phyloP scores from a whole-genome alignment of 2,888 invertebrate species.

The Ectemnius lituratus region DNA sequence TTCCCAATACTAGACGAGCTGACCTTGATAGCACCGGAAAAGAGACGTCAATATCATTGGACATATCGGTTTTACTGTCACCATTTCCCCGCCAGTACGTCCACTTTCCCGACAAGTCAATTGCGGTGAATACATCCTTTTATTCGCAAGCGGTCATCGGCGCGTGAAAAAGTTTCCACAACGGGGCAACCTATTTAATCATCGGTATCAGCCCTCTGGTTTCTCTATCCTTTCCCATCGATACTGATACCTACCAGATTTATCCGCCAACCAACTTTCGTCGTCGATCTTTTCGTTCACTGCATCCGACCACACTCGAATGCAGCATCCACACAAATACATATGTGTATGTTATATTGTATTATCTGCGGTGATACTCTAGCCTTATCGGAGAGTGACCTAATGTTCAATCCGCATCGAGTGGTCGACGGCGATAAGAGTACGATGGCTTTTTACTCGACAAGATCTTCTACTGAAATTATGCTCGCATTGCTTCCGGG shows the following conservation, averaged over 20 bases:
- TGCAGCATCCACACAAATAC: not conserved
- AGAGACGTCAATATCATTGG: constrained; percentile 36
- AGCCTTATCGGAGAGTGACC: too few species aligned
- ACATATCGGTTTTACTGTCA: constrained; percentile 52
- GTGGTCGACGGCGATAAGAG: too few species aligned
- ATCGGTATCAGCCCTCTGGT: not conserved
- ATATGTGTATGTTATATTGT: not conserved
- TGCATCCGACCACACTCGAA: not conserved
- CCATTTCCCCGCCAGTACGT: constrained; percentile 38
- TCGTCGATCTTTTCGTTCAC: not conserved
- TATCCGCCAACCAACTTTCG: constrained; percentile 6
- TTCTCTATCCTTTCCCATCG: constrained; percentile 8
- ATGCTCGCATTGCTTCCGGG: too few species aligned
- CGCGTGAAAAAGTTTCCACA: constrained; percentile 31
- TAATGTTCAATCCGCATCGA: too few species aligned
- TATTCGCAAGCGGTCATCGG: not conserved
- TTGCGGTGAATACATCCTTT: constrained; percentile 22
- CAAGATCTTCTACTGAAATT: too few species aligned
- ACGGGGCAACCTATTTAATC: constrained; percentile 19
- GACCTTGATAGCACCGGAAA: constrained; percentile 34
- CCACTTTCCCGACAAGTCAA: constrained; percentile 30
- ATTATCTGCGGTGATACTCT: not conserved
- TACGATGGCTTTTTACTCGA: too few species aligned
- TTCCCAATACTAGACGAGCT: not conserved
- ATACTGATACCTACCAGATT: not conserved